Base-by-base conservation (phyloP, 2,797 vertebrate genomes). In the Aulostomus chinensis region DNA sequence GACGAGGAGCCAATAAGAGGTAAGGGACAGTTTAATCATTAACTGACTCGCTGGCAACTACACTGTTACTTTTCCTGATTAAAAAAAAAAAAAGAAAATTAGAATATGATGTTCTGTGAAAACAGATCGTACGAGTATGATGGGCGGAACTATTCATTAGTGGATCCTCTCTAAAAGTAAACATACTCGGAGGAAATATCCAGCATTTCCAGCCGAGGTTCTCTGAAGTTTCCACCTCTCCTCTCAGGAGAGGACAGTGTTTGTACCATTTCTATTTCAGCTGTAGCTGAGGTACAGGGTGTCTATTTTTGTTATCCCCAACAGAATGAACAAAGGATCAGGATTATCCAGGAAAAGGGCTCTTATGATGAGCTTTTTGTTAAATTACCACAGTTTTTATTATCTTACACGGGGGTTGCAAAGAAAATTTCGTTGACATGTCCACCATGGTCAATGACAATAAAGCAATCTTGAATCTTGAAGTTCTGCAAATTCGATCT, bases 271-370 rank as follows among this genome's bases (percentile, higher is more conserved):
- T 56, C 33, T 50, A 50, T 68, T 76, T 70, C 51, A 57, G 60
- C 64, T 59, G 49, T 53, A 55, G 49, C 55, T 46, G 39, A 30
- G 33, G 42, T 49, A 24, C 51, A 45, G 18, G 30, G 43, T 43
- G 58, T 73, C 73, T 87, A 81, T 85, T 86, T 87, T 65, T 69
- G 65, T 67, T 47, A 54, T 68, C 50, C 68, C 78, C 80, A 48
- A 59, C 50, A 70, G 73, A 62, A 78, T 39, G 62, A 78, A 71
- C 71, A 72, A 69, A 77, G 53, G 47, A 74, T 46, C 68, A 38
- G 64, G 50, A 69, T 74, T 76, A 69, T 60, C 63, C 24, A 57
- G 29, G 56, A 55, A 54, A 34, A 63, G 18, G 34, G 40, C 39
- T 65, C 40, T 55, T 58, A 7, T 70, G 59, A 71, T 56, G 41